These are phyloP conservation scores for Formicarius rufipectus DNA, from an alignment of 2,113 vertebrate genomes.

Conservation along the genomic window DNA sequence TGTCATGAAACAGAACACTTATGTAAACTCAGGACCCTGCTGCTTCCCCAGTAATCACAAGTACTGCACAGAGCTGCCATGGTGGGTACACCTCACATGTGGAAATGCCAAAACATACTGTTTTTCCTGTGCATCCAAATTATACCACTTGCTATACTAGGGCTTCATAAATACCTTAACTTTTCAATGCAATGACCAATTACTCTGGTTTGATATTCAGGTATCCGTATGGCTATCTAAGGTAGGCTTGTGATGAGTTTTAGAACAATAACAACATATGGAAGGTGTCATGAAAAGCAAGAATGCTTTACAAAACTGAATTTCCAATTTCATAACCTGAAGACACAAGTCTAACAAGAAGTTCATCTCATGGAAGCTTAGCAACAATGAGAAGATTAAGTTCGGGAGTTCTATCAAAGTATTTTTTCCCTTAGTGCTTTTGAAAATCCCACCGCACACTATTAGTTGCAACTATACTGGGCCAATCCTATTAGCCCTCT, in stretches of 20 bases:
- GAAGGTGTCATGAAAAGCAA: background rate
- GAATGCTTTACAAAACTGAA: background rate
- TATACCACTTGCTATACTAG: background rate
- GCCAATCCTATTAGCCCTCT: slow-evolving; percentile 11
- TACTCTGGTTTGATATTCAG: background rate
- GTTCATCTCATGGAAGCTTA: slow-evolving; percentile 5
- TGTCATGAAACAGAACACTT: slow-evolving; percentile 15
- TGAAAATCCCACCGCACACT: slow-evolving; percentile 20
- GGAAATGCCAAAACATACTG: background rate
- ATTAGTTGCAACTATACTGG: background rate
- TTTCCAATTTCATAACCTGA: background rate
- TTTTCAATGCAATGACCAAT: background rate
- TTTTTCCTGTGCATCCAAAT: background rate
- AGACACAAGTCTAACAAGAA: background rate
- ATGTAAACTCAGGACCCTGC: background rate
- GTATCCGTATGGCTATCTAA: background rate
- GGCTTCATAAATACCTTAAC: background rate
- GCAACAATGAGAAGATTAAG: slow-evolving; percentile 30
- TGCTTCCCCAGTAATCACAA: background rate
- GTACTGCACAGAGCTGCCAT: background rate
- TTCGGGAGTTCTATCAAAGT: background rate
- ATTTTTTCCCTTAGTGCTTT: slow-evolving; percentile 18
- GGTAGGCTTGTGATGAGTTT: background rate
- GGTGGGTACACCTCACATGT: background rate
- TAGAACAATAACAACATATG: accelerated